phyloP scores from a whole-genome alignment of 2,797 vertebrate species.

The Huso huso region DNA sequence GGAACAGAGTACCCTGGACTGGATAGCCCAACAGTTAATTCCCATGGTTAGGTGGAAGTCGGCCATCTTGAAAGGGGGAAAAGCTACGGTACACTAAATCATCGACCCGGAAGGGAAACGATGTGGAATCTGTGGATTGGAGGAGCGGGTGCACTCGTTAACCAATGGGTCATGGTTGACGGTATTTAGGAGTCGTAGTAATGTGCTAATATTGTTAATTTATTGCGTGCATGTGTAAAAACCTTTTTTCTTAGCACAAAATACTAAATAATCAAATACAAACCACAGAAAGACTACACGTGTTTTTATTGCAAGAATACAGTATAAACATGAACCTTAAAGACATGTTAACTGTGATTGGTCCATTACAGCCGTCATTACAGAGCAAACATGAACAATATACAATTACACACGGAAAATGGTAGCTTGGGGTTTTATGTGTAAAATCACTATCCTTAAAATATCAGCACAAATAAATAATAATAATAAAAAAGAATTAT shows the following conservation, averaged over 20 bases:
- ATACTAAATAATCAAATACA: constrained; percentile 19
- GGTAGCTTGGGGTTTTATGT: not conserved
- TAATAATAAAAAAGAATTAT: constrained; percentile 27
- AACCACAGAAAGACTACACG: constrained; percentile 41
- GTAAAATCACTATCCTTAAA: constrained; percentile 2
- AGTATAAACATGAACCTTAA: constrained; percentile 46
- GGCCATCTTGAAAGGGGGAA: too few relatives aligned
- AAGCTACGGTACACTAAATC: too few relatives aligned
- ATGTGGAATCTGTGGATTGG: too few relatives aligned
- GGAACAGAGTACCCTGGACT: too few relatives aligned
- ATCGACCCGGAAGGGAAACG: too few relatives aligned
- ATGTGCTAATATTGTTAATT: too few relatives aligned
- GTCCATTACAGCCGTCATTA: constrained; percentile 32
- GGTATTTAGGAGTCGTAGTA: too few relatives aligned
- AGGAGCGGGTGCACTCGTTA: too few relatives aligned
- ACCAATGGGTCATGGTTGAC: too few relatives aligned
- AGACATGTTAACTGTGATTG: constrained; percentile 45
- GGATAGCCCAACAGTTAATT: too few relatives aligned
- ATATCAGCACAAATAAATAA: not conserved
- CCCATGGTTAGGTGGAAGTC: too few relatives aligned
- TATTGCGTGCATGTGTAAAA: too few relatives aligned
- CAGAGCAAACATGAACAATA: constrained; percentile 18
- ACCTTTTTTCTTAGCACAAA: not conserved
- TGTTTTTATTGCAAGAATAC: constrained; percentile 69
- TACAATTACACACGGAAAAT: constrained; percentile 8